Evolutionary conservation across 2,113 vertebrate species (phyloP), one percentile per base, ranked within the genome.

Genomic region (Ptychochromis oligacanthus): DNA sequence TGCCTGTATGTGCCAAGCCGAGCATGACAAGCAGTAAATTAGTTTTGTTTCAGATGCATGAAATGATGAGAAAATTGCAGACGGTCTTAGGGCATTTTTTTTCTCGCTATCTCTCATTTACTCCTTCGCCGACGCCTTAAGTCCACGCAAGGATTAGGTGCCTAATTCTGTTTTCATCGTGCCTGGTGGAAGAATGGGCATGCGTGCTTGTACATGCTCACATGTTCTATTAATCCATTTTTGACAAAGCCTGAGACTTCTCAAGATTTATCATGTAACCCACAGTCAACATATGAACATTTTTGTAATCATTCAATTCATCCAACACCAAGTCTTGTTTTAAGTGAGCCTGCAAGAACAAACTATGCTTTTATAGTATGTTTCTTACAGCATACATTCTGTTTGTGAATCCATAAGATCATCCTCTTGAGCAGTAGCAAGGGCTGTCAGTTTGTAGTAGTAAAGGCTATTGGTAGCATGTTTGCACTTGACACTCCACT

Each of bases 31-130:
- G 91, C 90, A 90, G 90, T 91, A 94, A 92, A 95, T 95, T 92
- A 93, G 94, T 94, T 95, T 94, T 93, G 94, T 95, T 94, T 95
- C 91, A 94, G 92, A 95, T 91, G 91, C 90, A 90, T 91, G 92
- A 95, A 95, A 94, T 91, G 88, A 93, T 91, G 92, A 88, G 91
- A 93, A 93, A 92, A 92, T 93, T 90, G 86, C 81, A 91, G 90
- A 90, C 77, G 15, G 82, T 88, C 88, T 87, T 83, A 54, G 75
- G 78, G 79, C 82, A 78, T 82, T 72, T 80, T 72, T 24, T 2
- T 28, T 15, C 15, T 12, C 22, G 5, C 88, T 84, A 72, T 64
- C 62, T 81, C 56, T 91, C 61, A 91, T 92, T 89, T 91, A 80
- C 82, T 89, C 36, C 54, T 22, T 70, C 20, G 12, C 79, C 14